phyloP scores from a whole-genome alignment of 2,888 invertebrate genomes.

The Sarcophaga caerulescens region DNA sequence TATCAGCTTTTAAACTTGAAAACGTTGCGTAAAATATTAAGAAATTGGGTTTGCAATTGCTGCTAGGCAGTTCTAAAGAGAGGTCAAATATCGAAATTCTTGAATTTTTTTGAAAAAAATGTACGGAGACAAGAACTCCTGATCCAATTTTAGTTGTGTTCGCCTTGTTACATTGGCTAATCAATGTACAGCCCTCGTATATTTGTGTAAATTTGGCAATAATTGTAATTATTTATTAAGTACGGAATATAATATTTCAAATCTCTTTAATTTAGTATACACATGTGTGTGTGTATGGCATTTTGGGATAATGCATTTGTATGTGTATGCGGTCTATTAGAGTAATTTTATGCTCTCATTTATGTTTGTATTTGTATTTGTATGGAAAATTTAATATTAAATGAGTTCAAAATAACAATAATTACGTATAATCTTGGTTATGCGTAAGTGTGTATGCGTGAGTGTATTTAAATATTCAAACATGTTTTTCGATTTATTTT shows the following conservation, averaged over 20 bases:
- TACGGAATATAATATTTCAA: not conserved
- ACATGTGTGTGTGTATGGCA: not conserved
- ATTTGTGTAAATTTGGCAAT: conserved; percentile 13
- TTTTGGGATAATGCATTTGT: not conserved
- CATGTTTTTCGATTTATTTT: conserved; percentile 38
- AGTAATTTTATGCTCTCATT: not conserved
- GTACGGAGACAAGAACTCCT: too few relatives aligned
- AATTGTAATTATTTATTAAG: conserved; percentile 62
- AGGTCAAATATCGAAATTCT: too few relatives aligned
- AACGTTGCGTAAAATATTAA: too few relatives aligned
- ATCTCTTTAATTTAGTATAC: not conserved
- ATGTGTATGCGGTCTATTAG: conserved; percentile 2
- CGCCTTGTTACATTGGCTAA: not conserved
- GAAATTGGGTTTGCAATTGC: too few relatives aligned
- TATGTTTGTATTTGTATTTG: not conserved
- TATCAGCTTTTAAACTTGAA: too few relatives aligned
- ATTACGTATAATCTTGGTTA: conserved; percentile 44
- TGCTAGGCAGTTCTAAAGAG: too few relatives aligned
- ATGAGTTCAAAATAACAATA: conserved; percentile 50
- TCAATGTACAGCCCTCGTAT: not conserved
- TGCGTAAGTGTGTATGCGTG: not conserved
- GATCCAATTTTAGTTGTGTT: not conserved
- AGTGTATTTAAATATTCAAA: not conserved
- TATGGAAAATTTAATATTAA: conserved; percentile 24
- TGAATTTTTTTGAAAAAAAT: too few relatives aligned